Evolutionary conservation across 2,113 vertebrate genomes (phyloP), one percentile per base, ranked within the genome.

Genomic region (Nibea coibor): DNA sequence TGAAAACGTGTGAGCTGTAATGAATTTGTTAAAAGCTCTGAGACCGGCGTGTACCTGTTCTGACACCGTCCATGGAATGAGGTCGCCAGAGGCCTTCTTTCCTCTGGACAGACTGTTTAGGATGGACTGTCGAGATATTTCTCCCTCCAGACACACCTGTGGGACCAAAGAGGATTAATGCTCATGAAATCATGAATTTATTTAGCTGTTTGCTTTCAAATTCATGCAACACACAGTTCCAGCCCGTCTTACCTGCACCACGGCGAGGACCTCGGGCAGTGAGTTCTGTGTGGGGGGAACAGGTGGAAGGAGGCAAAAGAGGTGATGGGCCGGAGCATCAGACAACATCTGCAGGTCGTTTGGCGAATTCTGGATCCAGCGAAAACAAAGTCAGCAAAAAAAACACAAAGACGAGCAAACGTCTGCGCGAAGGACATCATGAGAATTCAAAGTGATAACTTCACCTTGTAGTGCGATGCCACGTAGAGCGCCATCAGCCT

Each of bases 271-370:
- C 88, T 99, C 98, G 0, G 98, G 98, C 56, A 99, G 91, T 0
- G 97, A 95, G 72, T 98, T 99, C 94, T 99, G 97, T 20, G 97
- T 98, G 0, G 97, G 96, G 3, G 96, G 96, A 56, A 99, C 97
- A 0, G 98, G 98, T 0, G 98, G 98, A 82, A 99, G 88, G 70
- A 99, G 96, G 87, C 98, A 99, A 89, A 99, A 99, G 48, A 99
- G 96, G 67, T 98, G 98, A 91, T 99, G 98, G 65, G 98, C 98
- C 0, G 98, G 98, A 2, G 98, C 98, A 39, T 99, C 98, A 0
- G 98, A 99, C 28, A 99, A 94, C 97, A 99, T 94, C 95, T 99
- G 98, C 42, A 99, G 96, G 69, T 99, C 98, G 12, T 97, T 99
- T 48, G 98, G 98, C 0, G 98, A 98, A 92, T 99, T 99, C 97